Percentiles rank a stretch among this genome's conserved stretches.
These are phyloP conservation scores for Geopemphigus sp. DNA, from an alignment of 1,140 invertebrate species.

Conservation along the genomic window DNA sequence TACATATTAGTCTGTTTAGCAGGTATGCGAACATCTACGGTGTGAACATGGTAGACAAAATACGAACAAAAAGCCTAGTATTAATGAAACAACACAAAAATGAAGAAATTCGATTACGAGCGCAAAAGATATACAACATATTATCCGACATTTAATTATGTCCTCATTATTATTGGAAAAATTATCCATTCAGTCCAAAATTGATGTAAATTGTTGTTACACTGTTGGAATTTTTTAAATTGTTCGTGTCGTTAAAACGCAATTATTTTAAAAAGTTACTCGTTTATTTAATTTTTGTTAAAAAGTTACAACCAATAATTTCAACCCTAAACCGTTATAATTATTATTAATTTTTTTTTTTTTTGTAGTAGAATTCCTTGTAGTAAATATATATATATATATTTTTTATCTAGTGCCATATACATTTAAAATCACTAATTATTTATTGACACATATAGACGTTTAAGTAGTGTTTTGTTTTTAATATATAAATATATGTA, in stretches of 20 bases:
- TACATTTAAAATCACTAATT: neutral
- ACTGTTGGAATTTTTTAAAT: too few species aligned
- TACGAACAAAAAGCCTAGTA: slow-evolving; percentile 58
- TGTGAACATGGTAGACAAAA: slow-evolving; percentile 56
- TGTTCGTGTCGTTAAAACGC: neutral
- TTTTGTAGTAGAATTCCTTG: neutral
- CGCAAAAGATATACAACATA: slow-evolving; percentile 54
- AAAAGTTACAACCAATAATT: neutral
- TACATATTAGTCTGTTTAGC: slow-evolving; percentile 50
- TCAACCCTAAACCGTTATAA: neutral
- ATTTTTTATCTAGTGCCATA: slow-evolving; percentile 28
- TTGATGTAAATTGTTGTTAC: neutral
- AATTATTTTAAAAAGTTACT: neutral
- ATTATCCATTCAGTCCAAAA: neutral
- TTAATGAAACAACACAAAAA: slow-evolving; percentile 58
- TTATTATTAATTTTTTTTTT: neutral
- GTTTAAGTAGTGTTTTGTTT: neutral
- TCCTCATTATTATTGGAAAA: neutral
- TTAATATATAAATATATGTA: neutral
- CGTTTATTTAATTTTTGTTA: neutral
- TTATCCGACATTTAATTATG: slow-evolving; percentile 33
- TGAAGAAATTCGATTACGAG: slow-evolving; percentile 58
- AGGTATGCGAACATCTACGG: slow-evolving; percentile 60
- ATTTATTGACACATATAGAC: neutral
- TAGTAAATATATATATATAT: neutral